phyloP scores from a whole-genome alignment of 2,888 invertebrate species.

The Thelaira solivaga region DNA sequence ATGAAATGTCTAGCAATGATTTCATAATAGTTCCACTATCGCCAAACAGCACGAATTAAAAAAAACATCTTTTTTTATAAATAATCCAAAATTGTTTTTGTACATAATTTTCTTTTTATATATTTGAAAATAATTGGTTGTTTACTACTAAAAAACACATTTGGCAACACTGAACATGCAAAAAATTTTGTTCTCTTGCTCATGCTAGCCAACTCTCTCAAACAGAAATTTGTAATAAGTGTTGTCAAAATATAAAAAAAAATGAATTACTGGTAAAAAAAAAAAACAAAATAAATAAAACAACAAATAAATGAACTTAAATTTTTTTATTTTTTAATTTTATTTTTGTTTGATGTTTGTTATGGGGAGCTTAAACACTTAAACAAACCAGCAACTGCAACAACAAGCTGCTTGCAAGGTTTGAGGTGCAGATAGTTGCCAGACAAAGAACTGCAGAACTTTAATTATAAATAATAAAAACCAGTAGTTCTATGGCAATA shows the following conservation, averaged over 20 bases:
- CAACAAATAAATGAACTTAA: not conserved
- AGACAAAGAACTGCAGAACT: not conserved
- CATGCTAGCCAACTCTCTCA: not conserved
- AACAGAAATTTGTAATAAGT: not conserved
- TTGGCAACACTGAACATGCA: slow-evolving; percentile 1
- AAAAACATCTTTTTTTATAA: no score
- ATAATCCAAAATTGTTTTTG: no score
- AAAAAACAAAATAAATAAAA: not conserved
- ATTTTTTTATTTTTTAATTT: not conserved
- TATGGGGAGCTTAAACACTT: slow-evolving; percentile 10
- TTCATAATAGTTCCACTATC: no score
- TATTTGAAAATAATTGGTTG: no score
- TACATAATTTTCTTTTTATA: no score
- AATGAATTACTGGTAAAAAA: not conserved
- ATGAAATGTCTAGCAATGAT: no score
- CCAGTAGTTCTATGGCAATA: no score
- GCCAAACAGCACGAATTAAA: no score
- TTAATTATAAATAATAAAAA: not conserved
- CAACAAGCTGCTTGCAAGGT: not conserved
- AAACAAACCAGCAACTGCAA: not conserved
- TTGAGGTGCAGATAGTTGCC: slow-evolving; percentile 12
- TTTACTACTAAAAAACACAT: slow-evolving; percentile 1
- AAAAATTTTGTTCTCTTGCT: slow-evolving; percentile 8
- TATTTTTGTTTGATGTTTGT: slow-evolving; percentile 15
- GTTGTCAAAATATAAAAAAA: not conserved